These are phyloP conservation scores for Cecidostiba fungosa DNA, from an alignment of 2,888 invertebrate species.

Conservation along the genomic window DNA sequence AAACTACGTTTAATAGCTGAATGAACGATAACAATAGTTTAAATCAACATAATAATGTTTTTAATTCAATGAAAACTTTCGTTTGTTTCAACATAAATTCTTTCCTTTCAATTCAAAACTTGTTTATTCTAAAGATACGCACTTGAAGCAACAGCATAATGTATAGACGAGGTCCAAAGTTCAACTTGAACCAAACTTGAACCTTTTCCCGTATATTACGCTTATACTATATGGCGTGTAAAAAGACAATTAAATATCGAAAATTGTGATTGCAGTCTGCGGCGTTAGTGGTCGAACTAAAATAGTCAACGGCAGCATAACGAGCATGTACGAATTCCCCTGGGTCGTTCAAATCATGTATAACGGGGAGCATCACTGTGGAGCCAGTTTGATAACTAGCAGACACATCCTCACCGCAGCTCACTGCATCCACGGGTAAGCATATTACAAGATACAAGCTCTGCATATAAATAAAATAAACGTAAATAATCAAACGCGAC, in stretches of 20 bases:
- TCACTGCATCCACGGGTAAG: slow-evolving; percentile 88
- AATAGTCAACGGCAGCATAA: slow-evolving; percentile 87
- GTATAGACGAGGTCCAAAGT: no score
- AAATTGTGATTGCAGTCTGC: slow-evolving; percentile 78
- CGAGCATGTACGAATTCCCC: slow-evolving; percentile 87
- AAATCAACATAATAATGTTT: no score
- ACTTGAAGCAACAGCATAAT: no score
- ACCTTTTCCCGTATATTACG: no score
- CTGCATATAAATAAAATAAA: neutral
- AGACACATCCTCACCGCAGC: slow-evolving; percentile 89
- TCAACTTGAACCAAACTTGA: no score
- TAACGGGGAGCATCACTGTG: slow-evolving; percentile 86
- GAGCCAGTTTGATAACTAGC: slow-evolving; percentile 86
- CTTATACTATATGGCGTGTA: no score
- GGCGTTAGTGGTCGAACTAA: slow-evolving; percentile 84
- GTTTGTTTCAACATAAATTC: no score
- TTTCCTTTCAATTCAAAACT: no score
- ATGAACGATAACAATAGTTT: no score
- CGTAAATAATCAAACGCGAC: neutral
- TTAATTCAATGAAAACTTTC: no score
- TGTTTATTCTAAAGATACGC: no score
- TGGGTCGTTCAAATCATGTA: slow-evolving; percentile 88
- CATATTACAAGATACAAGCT: slow-evolving; percentile 57
- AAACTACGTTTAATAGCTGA: no score
- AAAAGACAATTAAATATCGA: neutral